Base-by-base conservation (phyloP, 2,797 vertebrate genomes). In the Diplodus sargus region DNA sequence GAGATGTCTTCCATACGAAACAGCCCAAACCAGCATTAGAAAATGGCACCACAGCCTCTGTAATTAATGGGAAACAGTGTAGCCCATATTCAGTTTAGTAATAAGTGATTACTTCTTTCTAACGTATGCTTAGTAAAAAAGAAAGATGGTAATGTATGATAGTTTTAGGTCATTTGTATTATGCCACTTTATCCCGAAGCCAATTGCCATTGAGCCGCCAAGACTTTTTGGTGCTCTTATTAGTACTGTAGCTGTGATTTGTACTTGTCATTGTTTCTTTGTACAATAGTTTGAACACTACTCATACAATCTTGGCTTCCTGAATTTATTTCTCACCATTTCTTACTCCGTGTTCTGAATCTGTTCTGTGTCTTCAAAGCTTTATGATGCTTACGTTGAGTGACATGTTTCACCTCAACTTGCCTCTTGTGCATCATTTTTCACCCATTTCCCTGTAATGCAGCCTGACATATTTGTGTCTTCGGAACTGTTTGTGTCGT, bases 401-500 rank as follows among this genome's bases (percentile, higher is more conserved):
- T 75, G 68, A 83, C 72, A 66, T 14, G 58, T 68, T 79, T 76
- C 45, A 60, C 58, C 48, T 49, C 66, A 49, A 16, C 42, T 22
- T 72, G 25, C 53, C 68, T 51, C 48, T 66, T 57, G 61, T 76
- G 56, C 58, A 60, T 56, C 22, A 49, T 25, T 73, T 78, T 45
- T 54, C 4, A 66, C 13, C 66, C 53, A 49, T 76, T 75, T 71
- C 16, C 17, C 76, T 73, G 57, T 58, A 54, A 85, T 77, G 60
- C 71, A 79, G 17, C n/a, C 52, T 71, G 71, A 74, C 79, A 88
- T 70, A 60, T 74, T 67, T 65, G 63, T 45, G 58, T 64, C 43
- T 85, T 73, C 68, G 58, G 48, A 84, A 83, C 75, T 49, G 70
- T 83, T 81, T 77, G 64, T 75, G 76, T 70, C 63, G 30, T 90